Percentiles rank a stretch among this genome's conserved stretches.
These are phyloP conservation scores for Fissipunctia ypsillon DNA, from an alignment of 2,888 invertebrate species.

Conservation along the genomic window DNA sequence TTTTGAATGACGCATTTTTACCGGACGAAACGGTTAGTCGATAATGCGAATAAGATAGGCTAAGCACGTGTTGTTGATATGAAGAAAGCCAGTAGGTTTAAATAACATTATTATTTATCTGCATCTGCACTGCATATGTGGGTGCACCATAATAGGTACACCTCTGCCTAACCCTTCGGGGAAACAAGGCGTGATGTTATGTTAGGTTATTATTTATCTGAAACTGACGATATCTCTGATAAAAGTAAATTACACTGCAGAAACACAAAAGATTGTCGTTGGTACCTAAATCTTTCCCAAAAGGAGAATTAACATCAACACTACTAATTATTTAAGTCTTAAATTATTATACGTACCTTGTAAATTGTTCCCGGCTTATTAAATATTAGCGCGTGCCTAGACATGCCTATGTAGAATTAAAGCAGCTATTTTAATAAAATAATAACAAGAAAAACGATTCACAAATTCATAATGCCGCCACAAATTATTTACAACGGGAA, in stretches of 20 bases:
- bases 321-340: slow-evolving; percentile 8
- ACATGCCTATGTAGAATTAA: slow-evolving; percentile 35
- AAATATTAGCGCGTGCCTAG: slow-evolving; percentile 31
- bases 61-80: background rate
- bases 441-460: slow-evolving; percentile 43
- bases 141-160: no score
- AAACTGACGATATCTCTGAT: background rate
- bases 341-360: slow-evolving; percentile 19
- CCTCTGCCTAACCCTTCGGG: no score
- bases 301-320: slow-evolving; percentile 8
- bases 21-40: background rate
- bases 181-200: no score
- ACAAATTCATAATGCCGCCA: slow-evolving; percentile 48
- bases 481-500: slow-evolving; percentile 51
- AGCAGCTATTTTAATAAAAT: slow-evolving; percentile 38
- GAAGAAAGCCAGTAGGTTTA: no score
- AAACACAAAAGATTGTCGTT: background rate
- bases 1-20: background rate
- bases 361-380: slow-evolving; percentile 27
- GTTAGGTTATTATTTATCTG: no score
- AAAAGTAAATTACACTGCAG: background rate
- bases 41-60: background rate
- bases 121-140: no score
- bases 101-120: background rate
- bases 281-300: background rate